Conservation (phyloP, 2,113 vertebrate species). For the Isichthys henryi region DNA sequence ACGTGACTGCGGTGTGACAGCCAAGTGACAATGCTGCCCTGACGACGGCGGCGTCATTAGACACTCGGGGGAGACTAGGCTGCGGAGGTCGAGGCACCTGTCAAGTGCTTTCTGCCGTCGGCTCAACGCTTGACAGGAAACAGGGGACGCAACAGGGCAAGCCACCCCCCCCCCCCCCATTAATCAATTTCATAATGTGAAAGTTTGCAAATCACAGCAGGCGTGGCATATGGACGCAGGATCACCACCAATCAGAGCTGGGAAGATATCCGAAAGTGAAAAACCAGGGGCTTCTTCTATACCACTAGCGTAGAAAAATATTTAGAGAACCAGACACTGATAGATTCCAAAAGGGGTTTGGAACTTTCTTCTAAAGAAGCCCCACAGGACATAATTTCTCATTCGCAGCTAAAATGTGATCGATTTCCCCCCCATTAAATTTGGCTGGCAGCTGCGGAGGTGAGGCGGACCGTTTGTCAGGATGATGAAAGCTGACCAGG, state of each 20-base stretch:
- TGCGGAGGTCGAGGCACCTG: background rate
- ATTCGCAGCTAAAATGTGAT: constrained; percentile 18
- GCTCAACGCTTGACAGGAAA: constrained; percentile 21
- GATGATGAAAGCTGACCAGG: constrained; percentile 3
- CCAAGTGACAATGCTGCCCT: background rate
- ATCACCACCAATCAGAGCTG: background rate
- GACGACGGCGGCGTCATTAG: background rate
- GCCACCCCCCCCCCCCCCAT: constrained; percentile 36
- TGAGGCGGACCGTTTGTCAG: constrained; percentile 10
- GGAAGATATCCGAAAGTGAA: constrained; percentile 26
- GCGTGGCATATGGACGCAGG: background rate
- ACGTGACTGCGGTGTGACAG: constrained; percentile 22
- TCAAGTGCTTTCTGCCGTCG: background rate
- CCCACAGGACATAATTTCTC: constrained; percentile 7
- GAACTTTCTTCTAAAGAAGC: constrained; percentile 1
- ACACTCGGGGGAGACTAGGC: background rate
- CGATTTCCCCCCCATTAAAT: background rate
- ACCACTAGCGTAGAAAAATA: constrained; percentile 2
- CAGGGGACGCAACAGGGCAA: constrained; percentile 26
- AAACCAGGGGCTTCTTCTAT: background rate
- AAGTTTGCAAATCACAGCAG: background rate
- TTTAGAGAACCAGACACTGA: background rate
- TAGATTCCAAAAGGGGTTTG: constrained; percentile 7
- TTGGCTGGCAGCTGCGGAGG: constrained; percentile 9
- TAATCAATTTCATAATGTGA: constrained; percentile 42